Percentiles rank a stretch among this genome's conserved stretches.
These are phyloP conservation scores for Smutsia temminckii DNA, from an alignment of 2,797 vertebrate species.

Conservation along the genomic window DNA sequence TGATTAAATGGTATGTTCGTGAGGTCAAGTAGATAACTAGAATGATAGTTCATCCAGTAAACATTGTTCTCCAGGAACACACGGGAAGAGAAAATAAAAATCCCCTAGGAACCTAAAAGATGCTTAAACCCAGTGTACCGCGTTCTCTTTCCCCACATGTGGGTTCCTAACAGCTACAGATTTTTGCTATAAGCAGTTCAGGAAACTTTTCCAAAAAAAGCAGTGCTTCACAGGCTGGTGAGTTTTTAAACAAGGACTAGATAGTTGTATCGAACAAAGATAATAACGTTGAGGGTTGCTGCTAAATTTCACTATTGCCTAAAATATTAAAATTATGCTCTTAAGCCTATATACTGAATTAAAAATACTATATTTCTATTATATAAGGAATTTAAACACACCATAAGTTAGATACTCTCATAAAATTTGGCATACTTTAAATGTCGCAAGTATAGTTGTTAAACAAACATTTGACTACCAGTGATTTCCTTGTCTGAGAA, in stretches of 20 bases:
- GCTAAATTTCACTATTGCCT: background rate
- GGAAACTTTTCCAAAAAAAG: background rate
- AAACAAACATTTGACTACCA: background rate
- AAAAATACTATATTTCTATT: background rate
- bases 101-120: background rate
- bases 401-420: background rate
- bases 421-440: constrained; percentile 27
- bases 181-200: background rate
- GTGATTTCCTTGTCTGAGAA: background rate
- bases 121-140: background rate
- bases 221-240: background rate
- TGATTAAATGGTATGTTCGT: background rate
- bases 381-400: background rate
- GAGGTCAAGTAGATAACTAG: background rate
- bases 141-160: background rate
- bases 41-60: background rate
- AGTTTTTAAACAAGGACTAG: background rate
- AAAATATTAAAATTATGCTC: background rate
- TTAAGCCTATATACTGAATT: background rate
- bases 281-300: background rate
- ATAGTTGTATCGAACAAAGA: background rate
- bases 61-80: background rate
- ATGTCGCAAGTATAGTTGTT: background rate
- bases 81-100: background rate
- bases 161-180: background rate